These are phyloP conservation scores for Anolis carolinensis DNA, from an alignment of 2,113 vertebrate species.

Conservation along the genomic window DNA sequence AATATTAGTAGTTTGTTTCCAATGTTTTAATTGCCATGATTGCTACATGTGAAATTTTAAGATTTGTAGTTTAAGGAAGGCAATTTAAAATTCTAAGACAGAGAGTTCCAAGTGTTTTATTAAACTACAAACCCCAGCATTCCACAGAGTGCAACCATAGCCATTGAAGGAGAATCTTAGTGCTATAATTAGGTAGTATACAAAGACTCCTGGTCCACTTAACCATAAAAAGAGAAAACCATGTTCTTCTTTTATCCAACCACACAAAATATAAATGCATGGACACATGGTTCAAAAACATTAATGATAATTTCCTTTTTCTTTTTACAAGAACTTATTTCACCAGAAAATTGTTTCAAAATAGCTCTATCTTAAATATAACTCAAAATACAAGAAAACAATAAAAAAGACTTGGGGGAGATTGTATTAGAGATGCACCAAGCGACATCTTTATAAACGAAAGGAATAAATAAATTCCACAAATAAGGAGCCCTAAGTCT, in stretches of 20 bases:
- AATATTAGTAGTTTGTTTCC: too few relatives aligned
- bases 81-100: too few relatives aligned
- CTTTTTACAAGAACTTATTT: not conserved
- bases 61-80: too few relatives aligned
- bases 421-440: accelerated
- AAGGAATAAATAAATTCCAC: not conserved
- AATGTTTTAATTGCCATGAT: too few relatives aligned
- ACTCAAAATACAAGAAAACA: not conserved
- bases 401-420: not conserved
- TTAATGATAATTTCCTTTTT: not conserved
- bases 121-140: too few relatives aligned
- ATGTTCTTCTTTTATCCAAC: not conserved
- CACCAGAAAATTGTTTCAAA: not conserved
- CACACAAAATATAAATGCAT: not conserved
- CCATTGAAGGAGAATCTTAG: too few relatives aligned
- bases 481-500: not conserved
- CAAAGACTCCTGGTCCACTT: too few relatives aligned
- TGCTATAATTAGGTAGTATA: too few relatives aligned
- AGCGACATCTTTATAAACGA: not conserved
- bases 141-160: too few relatives aligned
- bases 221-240: not conserved
- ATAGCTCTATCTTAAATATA: not conserved
- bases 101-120: too few relatives aligned
- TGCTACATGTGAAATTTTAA: too few relatives aligned
- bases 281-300: not conserved